phyloP scores from a whole-genome alignment of 2,113 vertebrate genomes.

The Eurypyga helias region DNA sequence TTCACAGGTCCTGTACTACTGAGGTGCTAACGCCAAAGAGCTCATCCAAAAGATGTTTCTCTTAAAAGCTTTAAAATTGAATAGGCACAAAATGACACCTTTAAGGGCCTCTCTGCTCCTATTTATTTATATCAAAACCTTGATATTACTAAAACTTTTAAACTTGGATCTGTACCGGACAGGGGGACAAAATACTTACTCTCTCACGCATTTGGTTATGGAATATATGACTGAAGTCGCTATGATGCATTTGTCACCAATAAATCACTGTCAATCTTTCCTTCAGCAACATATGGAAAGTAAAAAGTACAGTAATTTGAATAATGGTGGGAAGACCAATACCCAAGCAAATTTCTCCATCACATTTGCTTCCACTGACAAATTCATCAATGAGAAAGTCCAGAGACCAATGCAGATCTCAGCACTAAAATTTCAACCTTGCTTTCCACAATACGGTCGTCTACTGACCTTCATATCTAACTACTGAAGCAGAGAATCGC shows the following conservation, averaged over 20 bases:
- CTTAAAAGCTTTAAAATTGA: background rate
- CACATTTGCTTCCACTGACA: constrained; percentile 21
- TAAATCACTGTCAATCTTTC: constrained; percentile 74
- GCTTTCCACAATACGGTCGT: background rate
- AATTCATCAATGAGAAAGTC: constrained; percentile 56
- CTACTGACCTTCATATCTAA: background rate
- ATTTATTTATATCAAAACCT: background rate
- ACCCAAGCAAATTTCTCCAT: constrained; percentile 64
- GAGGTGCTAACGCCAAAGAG: background rate
- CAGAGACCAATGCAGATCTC: constrained; percentile 29
- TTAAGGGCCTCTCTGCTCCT: background rate
- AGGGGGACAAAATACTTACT: constrained; percentile 11
- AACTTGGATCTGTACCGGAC: background rate
- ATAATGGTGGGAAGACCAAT: constrained; percentile 69
- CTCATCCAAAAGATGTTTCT: background rate
- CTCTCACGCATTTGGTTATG: constrained; percentile 41
- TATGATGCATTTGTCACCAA: constrained; percentile 52
- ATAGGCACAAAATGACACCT: background rate
- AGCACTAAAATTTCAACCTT: background rate
- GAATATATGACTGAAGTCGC: constrained; percentile 72
- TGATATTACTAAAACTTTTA: background rate
- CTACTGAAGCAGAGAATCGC: background rate
- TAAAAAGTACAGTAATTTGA: constrained; percentile 71
- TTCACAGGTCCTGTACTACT: background rate
- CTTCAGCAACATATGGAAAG: constrained; percentile 69